Evolutionary conservation across 2,888 invertebrate genomes (phyloP).

Genomic region (Protodeltote pygarga): DNA sequence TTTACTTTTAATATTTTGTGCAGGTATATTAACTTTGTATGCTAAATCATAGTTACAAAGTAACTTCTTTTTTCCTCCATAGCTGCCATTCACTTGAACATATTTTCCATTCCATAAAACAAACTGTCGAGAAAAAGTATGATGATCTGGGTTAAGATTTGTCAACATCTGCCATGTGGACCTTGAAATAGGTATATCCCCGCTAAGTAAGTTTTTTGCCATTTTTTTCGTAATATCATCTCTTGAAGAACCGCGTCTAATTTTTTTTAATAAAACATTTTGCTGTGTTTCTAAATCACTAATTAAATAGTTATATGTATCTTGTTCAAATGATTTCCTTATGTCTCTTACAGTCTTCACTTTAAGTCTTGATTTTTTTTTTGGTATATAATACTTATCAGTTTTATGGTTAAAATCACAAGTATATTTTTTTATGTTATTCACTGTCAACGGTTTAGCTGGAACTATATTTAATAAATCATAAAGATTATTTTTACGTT

Average conservation of each 20-base stretch:
- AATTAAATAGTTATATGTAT: slow-evolving; percentile 62
- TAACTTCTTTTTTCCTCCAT: slow-evolving; percentile 72
- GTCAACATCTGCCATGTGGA: slow-evolving; percentile 79
- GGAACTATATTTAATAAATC: slow-evolving; percentile 64
- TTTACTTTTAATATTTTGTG: slow-evolving; percentile 36
- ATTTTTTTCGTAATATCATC: slow-evolving; percentile 68
- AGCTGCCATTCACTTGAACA: slow-evolving; percentile 73
- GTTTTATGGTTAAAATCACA: slow-evolving; percentile 67
- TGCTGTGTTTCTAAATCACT: slow-evolving; percentile 71
- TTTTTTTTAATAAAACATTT: slow-evolving; percentile 69
- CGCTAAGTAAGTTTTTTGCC: slow-evolving; percentile 67
- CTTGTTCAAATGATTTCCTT: slow-evolving; percentile 71
- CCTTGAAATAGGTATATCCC: slow-evolving; percentile 68
- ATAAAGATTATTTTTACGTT: slow-evolving; percentile 63
- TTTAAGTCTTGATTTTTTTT: slow-evolving; percentile 68
- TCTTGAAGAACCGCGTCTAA: slow-evolving; percentile 65
- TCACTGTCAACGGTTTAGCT: slow-evolving; percentile 57
- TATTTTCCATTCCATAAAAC: slow-evolving; percentile 71
- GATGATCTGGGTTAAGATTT: slow-evolving; percentile 73
- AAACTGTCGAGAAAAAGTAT: slow-evolving; percentile 65
- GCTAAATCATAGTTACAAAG: slow-evolving; percentile 66
- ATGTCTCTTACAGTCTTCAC: slow-evolving; percentile 78
- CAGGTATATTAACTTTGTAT: slow-evolving; percentile 39
- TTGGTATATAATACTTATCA: slow-evolving; percentile 71
- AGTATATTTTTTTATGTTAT: slow-evolving; percentile 35